phyloP scores from a whole-genome alignment of 1,140 invertebrate species.

The Dolichoris vasculosae region DNA sequence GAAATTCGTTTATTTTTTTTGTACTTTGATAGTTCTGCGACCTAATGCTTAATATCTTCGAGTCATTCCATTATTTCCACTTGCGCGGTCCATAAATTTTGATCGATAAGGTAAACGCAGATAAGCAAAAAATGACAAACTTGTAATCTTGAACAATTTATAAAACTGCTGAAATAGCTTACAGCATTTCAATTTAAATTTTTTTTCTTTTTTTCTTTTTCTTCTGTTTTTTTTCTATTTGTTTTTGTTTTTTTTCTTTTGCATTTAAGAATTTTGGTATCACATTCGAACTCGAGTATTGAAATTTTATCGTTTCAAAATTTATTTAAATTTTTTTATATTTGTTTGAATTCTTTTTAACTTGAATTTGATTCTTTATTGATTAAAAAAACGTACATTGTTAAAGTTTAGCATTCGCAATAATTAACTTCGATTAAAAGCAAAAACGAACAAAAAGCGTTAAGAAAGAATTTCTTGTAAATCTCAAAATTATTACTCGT shows the following conservation, averaged over 20 bases:
- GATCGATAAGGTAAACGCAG: no score
- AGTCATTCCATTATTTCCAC: not conserved
- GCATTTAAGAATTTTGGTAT: conserved; percentile 9
- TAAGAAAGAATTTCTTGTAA: conserved; percentile 34
- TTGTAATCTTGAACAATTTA: no score
- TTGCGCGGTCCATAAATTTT: no score
- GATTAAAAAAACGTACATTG: not conserved
- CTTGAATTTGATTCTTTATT: not conserved
- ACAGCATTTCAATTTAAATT: no score
- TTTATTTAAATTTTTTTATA: not conserved
- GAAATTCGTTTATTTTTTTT: not conserved
- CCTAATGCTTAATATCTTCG: not conserved
- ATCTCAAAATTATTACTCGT: conserved; percentile 47
- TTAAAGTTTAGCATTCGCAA: not conserved
- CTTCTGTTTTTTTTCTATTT: no score
- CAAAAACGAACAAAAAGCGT: not conserved
- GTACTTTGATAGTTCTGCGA: not conserved
- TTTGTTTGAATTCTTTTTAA: not conserved
- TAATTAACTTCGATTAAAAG: not conserved
- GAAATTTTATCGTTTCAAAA: not conserved
- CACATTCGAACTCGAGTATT: conserved; percentile 25
- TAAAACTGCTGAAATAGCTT: no score
- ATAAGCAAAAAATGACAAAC: no score
- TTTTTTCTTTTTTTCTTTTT: no score
- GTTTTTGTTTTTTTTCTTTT: not conserved